These are phyloP conservation scores for Osmerus eperlanus DNA, from an alignment of 2,113 vertebrate species.

Conservation along the genomic window DNA sequence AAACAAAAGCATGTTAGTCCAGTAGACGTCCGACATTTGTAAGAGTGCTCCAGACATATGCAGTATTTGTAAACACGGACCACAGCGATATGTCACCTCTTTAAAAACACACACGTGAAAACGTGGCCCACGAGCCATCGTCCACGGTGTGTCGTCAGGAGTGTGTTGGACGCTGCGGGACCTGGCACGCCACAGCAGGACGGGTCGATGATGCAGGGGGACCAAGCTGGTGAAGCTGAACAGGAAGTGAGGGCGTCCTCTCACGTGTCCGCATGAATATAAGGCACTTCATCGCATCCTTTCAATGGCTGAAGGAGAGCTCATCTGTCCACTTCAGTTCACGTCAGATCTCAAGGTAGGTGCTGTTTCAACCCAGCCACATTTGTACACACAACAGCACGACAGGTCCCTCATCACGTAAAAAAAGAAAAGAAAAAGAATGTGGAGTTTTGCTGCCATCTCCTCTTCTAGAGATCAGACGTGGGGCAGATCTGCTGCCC, in stretches of 20 bases:
- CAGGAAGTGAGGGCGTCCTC: conserved; percentile 34
- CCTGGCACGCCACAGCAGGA: too few species aligned
- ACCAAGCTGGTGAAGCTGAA: conserved; percentile 36
- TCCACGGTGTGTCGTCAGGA: too few species aligned
- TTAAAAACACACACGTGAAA: not conserved
- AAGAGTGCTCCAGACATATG: conserved; percentile 15
- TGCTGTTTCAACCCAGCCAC: too few species aligned
- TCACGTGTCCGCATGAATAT: conserved; percentile 28
- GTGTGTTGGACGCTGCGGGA: too few species aligned
- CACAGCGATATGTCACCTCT: conserved; percentile 40
- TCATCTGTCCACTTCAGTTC: too few species aligned
- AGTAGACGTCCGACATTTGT: conserved; percentile 48
- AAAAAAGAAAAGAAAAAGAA: too few species aligned
- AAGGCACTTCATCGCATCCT: conserved; percentile 64
- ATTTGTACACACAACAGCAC: too few species aligned
- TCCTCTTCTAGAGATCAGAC: conserved; percentile 6
- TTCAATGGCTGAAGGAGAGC: conserved; percentile 54
- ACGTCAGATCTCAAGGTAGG: too few species aligned
- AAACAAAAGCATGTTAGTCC: conserved; percentile 50
- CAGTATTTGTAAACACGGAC: conserved; percentile 61
- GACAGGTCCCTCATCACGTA: too few species aligned
- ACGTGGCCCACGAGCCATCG: not conserved
- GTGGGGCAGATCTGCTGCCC: conserved; percentile 21
- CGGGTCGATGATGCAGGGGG: not conserved
- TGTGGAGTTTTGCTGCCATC: too few species aligned